Conservation (phyloP, 2,797 vertebrate genomes). For the Ceryle rudis region DNA sequence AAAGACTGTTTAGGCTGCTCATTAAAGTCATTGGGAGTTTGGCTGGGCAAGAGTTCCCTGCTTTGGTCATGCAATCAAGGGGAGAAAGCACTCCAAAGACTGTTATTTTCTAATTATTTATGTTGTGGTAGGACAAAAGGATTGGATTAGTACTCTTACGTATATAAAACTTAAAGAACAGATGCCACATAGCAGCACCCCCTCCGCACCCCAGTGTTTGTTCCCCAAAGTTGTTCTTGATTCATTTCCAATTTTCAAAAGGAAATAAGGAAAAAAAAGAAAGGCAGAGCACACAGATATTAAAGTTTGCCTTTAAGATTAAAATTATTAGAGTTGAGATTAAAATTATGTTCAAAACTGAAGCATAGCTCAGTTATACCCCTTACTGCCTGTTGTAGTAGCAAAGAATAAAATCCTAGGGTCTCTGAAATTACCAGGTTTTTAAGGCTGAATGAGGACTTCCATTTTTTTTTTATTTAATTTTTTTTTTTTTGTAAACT, state of each 20-base stretch:
- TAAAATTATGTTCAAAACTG: not conserved
- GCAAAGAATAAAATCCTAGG: not conserved
- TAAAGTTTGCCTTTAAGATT: not conserved
- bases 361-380: not conserved
- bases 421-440: not conserved
- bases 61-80: not conserved
- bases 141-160: not conserved
- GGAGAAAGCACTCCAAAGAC: not conserved
- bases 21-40: constrained; percentile 41
- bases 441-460: not conserved
- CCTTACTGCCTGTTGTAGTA: not conserved
- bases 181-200: not conserved
- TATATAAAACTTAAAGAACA: not conserved
- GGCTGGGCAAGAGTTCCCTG: not conserved
- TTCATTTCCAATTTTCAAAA: not conserved
- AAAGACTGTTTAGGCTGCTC: constrained; percentile 15
- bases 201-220: not conserved
- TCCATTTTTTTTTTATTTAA: not conserved
- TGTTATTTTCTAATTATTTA: not conserved
- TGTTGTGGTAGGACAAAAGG: not conserved
- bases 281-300: not conserved
- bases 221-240: not conserved
- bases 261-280: not conserved
- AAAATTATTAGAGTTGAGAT: not conserved
- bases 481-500: not conserved